These are phyloP conservation scores for Dascillus cervinus DNA, from an alignment of 2,888 invertebrate genomes.

Conservation along the genomic window DNA sequence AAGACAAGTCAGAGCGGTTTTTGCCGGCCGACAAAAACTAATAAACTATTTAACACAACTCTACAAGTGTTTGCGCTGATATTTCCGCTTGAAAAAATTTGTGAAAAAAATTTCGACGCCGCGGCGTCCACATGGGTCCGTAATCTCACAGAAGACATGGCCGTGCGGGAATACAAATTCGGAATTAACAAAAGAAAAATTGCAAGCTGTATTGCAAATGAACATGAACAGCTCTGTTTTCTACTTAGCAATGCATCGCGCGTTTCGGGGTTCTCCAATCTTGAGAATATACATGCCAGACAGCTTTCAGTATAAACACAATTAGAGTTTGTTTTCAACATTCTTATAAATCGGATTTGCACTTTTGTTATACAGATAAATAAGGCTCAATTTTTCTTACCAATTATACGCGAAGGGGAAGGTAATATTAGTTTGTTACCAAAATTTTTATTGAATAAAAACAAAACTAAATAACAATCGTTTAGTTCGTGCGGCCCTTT, in stretches of 20 bases:
- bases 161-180: constrained; percentile 36
- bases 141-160: constrained; percentile 30
- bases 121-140: constrained; percentile 28
- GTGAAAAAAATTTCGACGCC: too few relatives aligned
- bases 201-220: constrained; percentile 33
- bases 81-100: too few relatives aligned
- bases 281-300: constrained; percentile 33
- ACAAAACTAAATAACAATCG: too few relatives aligned
- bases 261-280: constrained; percentile 32
- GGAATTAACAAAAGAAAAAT: constrained; percentile 37
- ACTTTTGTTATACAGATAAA: constrained; percentile 26
- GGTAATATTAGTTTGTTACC: too few relatives aligned
- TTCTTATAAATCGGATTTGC: constrained; percentile 38
- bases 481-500: neutral
- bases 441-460: too few relatives aligned
- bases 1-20: too few relatives aligned
- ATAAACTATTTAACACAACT: too few relatives aligned
- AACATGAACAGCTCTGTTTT: constrained; percentile 28
- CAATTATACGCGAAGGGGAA: too few relatives aligned
- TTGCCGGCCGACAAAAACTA: too few relatives aligned
- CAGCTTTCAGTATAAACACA: constrained; percentile 36
- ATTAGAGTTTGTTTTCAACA: constrained; percentile 39
- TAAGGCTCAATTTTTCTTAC: constrained; percentile 11
- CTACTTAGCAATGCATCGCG: constrained; percentile 33
- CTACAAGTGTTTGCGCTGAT: too few relatives aligned